Base-by-base conservation (phyloP, 2,888 invertebrate species). In the Campaea margaritaria region DNA sequence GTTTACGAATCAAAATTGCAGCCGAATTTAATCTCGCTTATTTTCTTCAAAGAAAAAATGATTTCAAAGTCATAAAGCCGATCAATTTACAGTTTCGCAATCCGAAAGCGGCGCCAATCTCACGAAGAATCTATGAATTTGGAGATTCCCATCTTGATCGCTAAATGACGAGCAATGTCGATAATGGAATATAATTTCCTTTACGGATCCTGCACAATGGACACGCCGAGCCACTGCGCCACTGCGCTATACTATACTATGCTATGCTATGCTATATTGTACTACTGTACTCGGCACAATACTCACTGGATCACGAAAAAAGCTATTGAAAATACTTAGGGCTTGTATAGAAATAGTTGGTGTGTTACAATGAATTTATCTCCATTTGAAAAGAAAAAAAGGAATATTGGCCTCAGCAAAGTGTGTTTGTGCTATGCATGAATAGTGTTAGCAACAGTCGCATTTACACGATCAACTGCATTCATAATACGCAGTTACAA, bases 161-260 rank as follows among this genome's bases (percentile, higher is more conserved):
- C 15, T 39, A 49, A 49, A 49, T 41, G 41, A 46, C 34, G 34
- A 41, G 41, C 49, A 41, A 50, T 41, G 28, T 28, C 12, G 49
- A 50, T 50, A 50, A 41, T 42, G 31, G 49, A 46, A 50, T 41
- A 50, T 50, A 41, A 50, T 50, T 50, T 50, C 48, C 48, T 48
- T 48, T 48, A 48, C 15, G 28, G 28, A 49, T 49, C 39, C 14
- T 27, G 49, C 31, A 50, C 41, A 50, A 50, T 28, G 13, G 49
- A 14, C 8, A 14, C 21, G 4, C 13, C 41, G 41, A 7, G 12
- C 14, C 28, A 11, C 28, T 12, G 28, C 28, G 14, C 41, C 27
- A 14, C 13, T n/a, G 44, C 2, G 21, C 21, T n/a, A n/a, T n/a
- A n/a, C n/a, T n/a, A n/a, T n/a, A n/a, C n/a, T n/a, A n/a, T n/a